Conservation (phyloP, 1,140 invertebrate species). For the Probaryconus sp. region DNA sequence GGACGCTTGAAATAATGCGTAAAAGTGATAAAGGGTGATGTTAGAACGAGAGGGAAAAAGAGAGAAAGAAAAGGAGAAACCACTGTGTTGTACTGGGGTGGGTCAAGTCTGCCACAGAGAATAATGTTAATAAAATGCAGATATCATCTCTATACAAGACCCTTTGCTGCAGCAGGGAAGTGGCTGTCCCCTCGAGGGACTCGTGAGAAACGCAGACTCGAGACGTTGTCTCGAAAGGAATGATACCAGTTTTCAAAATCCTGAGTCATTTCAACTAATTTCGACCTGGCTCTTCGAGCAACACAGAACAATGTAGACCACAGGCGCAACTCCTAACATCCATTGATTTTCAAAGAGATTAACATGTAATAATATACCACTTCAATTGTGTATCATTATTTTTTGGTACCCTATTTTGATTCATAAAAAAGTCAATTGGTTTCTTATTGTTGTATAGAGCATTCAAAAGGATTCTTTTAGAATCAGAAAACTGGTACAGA, state of each 20-base stretch:
- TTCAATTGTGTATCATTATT: no score
- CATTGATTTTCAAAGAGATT: no score
- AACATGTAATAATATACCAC: no score
- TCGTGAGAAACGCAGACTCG: constrained; percentile 47
- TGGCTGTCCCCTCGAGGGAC: constrained; percentile 46
- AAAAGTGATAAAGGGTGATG: constrained; percentile 39
- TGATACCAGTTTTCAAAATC: constrained; percentile 22
- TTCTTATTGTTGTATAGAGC: no score
- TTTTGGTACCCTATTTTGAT: no score
- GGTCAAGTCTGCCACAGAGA: constrained; percentile 72
- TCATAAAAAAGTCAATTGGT: no score
- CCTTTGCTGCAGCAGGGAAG: constrained; percentile 52
- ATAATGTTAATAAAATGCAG: constrained; percentile 80
- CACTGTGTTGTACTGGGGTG: constrained; percentile 46
- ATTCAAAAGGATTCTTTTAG: no score
- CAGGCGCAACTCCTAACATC: no score
- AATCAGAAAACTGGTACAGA: no score
- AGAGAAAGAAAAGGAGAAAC: constrained; percentile 48
- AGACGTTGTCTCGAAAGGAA: constrained; percentile 5
- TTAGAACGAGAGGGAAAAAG: constrained; percentile 4
- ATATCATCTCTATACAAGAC: constrained; percentile 76
- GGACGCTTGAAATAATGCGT: constrained; percentile 19
- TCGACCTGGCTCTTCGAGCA: background rate
- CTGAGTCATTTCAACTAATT: constrained; percentile 21
- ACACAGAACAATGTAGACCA: no score